These are phyloP conservation scores for Macrostomum lignano DNA, from an alignment of 1,140 invertebrate species.

Conservation along the genomic window DNA sequence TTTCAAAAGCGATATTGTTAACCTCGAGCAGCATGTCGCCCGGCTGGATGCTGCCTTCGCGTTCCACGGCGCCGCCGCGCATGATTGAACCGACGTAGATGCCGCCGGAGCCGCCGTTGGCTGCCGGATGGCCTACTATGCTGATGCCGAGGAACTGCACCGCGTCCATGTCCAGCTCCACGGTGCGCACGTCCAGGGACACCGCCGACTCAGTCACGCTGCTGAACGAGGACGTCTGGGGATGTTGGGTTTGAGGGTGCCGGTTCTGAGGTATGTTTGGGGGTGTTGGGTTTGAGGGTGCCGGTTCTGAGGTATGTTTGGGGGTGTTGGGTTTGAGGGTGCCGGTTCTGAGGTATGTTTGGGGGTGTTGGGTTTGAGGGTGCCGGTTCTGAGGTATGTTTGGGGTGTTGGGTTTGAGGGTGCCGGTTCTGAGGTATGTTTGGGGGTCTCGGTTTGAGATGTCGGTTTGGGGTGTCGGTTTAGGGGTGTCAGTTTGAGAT, in stretches of 20 bases:
- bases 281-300: too few relatives aligned
- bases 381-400: slow-evolving; percentile 25
- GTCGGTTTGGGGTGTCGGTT: too few relatives aligned
- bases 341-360: slow-evolving; percentile 28
- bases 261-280: too few relatives aligned
- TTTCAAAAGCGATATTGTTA: slow-evolving; percentile 56
- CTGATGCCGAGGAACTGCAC: slow-evolving; percentile 56
- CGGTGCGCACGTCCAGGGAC: slow-evolving; percentile 83
- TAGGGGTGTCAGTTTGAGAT: too few relatives aligned
- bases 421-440: too few relatives aligned
- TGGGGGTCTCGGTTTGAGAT: too few relatives aligned
- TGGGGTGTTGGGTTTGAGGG: slow-evolving; percentile 31
- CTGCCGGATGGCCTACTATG: slow-evolving; percentile 49
- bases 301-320: too few relatives aligned
- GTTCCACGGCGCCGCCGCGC: slow-evolving; percentile 53
- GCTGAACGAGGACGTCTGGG: slow-evolving; percentile 7
- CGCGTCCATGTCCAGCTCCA: slow-evolving; percentile 51
- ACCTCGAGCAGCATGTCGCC: slow-evolving; percentile 93
- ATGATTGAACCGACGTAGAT: slow-evolving; percentile 96
- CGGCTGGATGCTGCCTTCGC: slow-evolving; percentile 63
- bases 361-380: slow-evolving; percentile 25
- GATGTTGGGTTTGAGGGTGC: too few relatives aligned
- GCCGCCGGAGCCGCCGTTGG: slow-evolving; percentile 46
- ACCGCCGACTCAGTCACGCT: slow-evolving; percentile 52
- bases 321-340: too few relatives aligned